These are phyloP conservation scores for Autographa gamma DNA, from an alignment of 2,888 invertebrate genomes.

Conservation along the genomic window DNA sequence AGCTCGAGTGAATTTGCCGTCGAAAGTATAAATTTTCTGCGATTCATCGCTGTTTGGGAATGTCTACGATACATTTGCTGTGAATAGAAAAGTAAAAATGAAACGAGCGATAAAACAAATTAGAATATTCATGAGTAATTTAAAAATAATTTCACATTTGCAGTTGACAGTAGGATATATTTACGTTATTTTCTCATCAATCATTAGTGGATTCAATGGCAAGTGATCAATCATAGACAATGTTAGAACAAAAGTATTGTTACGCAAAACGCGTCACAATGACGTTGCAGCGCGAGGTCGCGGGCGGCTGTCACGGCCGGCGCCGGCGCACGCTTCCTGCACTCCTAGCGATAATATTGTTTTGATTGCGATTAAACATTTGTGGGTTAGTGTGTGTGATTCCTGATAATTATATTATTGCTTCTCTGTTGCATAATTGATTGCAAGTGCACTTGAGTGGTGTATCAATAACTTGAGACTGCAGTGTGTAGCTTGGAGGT, in stretches of 20 bases:
- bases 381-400: slow-evolving; percentile 45
- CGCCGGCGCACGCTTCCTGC: slow-evolving; percentile 65
- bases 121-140: not conserved
- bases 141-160: not conserved
- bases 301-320: slow-evolving; percentile 60
- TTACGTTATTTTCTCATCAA: slow-evolving; percentile 13
- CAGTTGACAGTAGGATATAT: not conserved
- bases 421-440: slow-evolving; percentile 51
- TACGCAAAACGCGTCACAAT: slow-evolving; percentile 69
- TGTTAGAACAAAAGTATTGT: slow-evolving; percentile 53
- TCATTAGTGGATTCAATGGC: slow-evolving; percentile 13
- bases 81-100: not conserved
- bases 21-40: not conserved
- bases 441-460: slow-evolving; percentile 34
- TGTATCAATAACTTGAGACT: slow-evolving; percentile 8
- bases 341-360: slow-evolving; percentile 64
- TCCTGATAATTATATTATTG: slow-evolving; percentile 41
- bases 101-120: not conserved
- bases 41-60: not conserved
- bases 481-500: slow-evolving; percentile 1
- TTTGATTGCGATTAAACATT: slow-evolving; percentile 60
- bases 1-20: not conserved
- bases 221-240: slow-evolving; percentile 32
- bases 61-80: not conserved
- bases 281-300: slow-evolving; percentile 65